Base-by-base conservation (phyloP, 1,140 invertebrate genomes). In the Cecropterus lyciades region DNA sequence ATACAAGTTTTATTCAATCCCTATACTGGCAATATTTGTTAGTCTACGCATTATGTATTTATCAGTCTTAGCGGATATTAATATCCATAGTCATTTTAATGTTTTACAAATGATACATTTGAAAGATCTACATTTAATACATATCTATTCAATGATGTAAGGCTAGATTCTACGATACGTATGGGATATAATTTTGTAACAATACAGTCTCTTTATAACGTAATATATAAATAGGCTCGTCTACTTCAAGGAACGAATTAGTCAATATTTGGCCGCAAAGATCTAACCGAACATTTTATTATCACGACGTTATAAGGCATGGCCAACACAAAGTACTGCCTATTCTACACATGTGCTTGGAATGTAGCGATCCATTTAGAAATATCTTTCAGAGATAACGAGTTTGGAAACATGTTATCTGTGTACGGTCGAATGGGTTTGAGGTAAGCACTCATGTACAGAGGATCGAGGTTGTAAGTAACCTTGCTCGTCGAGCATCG, bases 401-500 rank as follows among this genome's bases (percentile, higher is more conserved):
- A 79, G 73, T 75, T 79, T 86, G 77, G 73, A 75, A 79, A 77
- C 76, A 83, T 74, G 80, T 85, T 77, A 84, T 90, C 89, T 90
- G 72, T 92, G 87, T 72, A 75, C 81, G 73, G 72, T 68, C 70
- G 86, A 82, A 89, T 92, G 87, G 70, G 87, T 90, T 84, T 89
- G 87, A 71, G 88, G 88, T 70, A 89, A 75, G 82, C 88, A 89
- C 74, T 91, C 89, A 71, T 91, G 89, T 67, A 92, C 79, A 53
- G 90, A 92, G 43, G 91, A 88, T 55, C 92, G 83, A 56, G 92
- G 92, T 73, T 90, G 87, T 79, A 93, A 90, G 80, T 93, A 93
- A 72, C 91, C 92, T 74, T 93, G 92, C 45, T 93, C 92, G 51
- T 93, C 92, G 67, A 93, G 79, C 79, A 89, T 90, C 15, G 87